Evolutionary conservation across 2,797 vertebrate species (phyloP).

Genomic region (Antrozous pallidus): DNA sequence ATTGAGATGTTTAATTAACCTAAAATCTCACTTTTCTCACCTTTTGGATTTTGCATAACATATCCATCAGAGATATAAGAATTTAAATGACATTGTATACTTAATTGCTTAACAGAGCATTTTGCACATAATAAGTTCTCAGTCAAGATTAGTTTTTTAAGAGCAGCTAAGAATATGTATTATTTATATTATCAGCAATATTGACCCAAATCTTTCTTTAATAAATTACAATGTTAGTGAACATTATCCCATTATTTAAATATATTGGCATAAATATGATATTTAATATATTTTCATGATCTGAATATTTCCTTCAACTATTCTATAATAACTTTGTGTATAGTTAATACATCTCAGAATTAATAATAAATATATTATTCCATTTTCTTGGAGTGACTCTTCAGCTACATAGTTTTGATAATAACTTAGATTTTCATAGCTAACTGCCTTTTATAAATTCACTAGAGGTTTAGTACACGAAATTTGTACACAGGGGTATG

Average conservation of each 20-base stretch:
- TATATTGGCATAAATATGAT: neutral
- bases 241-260: slow-evolving; percentile 4
- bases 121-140: neutral
- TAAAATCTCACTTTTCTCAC: neutral
- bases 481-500: no score
- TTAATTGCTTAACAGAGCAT: neutral
- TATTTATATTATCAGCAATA: neutral
- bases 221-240: neutral
- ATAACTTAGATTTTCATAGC: neutral
- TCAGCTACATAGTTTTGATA: neutral
- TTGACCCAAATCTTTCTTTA: neutral
- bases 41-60: neutral
- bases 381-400: neutral
- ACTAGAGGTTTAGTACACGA: no score
- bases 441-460: neutral
- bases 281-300: neutral
- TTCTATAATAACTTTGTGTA: neutral
- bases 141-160: neutral
- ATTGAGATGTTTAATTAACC: neutral
- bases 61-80: neutral
- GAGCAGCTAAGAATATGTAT: neutral
- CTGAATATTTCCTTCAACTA: neutral
- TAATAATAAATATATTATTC: neutral
- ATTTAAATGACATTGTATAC: neutral
- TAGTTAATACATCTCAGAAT: neutral